Base-by-base conservation (phyloP, 2,797 vertebrate species). In the Tragelaphus oryx region DNA sequence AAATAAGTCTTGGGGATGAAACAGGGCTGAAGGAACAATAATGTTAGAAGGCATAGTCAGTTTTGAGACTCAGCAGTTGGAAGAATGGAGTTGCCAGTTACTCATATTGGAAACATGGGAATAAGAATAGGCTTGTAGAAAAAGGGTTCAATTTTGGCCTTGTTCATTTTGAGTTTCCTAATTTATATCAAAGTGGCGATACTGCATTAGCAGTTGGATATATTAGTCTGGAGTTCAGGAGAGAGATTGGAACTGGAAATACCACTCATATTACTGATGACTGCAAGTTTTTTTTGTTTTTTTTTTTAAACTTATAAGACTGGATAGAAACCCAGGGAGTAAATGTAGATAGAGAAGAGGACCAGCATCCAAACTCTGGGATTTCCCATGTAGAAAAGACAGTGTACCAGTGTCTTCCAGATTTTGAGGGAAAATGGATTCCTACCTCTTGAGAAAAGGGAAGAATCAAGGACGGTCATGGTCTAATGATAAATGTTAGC, bases 161-260 rank as follows among this genome's bases (percentile, higher is more conserved):
- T 83, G 50, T 79, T 92, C 37, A 60, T 87, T 92, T 95, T 59
- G 41, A 95, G 30, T 84, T 92, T 52, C 55, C 68, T 83, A 65
- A 65, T 75, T 83, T 46, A 85, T 87, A 75, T 8, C 33, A 30
- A 95, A 24, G 9, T 62, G 44, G 88, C 86, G 80, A 55, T 75
- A 74, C 1, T 87, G n/a, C 1, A 28, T 93, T 57, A 30, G 28
- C 75, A 48, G 30, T 80, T 76, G 50, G 13, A 55, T 91, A 26
- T 84, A 48, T 52, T 62, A 65, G 60, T 82, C 41, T 62, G 46
- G 48, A 90, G 20, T 91, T 96, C 44, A 80, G 52, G 24, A 84
- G 57, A 37, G 37, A 91, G 26, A 50, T 46, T 91, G 57, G n/a
- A 24, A 60, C 65, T 55, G 17, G 82, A 80, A 22, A 30, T 60